Percentiles rank a stretch among this genome's conserved stretches.
Evolutionary conservation across 2,888 invertebrate genomes (phyloP).

Genomic region (Myopa tessellatipennis): DNA sequence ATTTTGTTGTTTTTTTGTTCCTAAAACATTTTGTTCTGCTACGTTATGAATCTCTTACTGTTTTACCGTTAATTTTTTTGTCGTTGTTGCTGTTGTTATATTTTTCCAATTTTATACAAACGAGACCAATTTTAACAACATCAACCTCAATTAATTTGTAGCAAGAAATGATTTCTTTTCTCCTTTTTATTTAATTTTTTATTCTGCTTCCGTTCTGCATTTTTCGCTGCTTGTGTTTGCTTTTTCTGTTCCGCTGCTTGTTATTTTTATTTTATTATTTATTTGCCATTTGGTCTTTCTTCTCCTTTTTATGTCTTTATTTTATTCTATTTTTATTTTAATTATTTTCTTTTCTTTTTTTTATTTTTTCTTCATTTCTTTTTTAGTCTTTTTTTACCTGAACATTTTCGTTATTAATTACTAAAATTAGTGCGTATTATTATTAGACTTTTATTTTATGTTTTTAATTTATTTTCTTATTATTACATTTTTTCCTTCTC

Average conservation of each 20-base stretch:
- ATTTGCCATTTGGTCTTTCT: background rate
- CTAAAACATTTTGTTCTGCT: background rate
- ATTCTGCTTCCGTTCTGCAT: background rate
- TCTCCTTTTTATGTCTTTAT: background rate
- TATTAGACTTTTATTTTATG: background rate
- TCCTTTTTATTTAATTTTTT: background rate
- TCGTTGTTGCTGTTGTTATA: too few relatives aligned
- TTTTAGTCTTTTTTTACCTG: background rate
- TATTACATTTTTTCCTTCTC: too few relatives aligned
- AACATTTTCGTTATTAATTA: background rate
- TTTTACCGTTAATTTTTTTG: too few relatives aligned
- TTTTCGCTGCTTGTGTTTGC: too few relatives aligned
- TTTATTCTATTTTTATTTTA: background rate
- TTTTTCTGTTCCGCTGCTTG: too few relatives aligned
- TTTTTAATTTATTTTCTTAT: background rate
- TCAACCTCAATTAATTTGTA: background rate
- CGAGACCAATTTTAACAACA: background rate
- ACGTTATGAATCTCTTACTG: background rate
- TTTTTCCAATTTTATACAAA: background rate
- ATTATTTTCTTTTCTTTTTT: background rate
- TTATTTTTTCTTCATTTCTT: conserved; percentile 1
- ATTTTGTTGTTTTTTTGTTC: background rate
- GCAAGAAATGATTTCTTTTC: background rate
- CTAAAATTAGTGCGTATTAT: background rate
- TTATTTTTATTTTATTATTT: background rate